Evolutionary conservation across 2,888 invertebrate genomes (phyloP), one percentile per base, ranked within the genome.

Genomic region (Lapara coniferarum): DNA sequence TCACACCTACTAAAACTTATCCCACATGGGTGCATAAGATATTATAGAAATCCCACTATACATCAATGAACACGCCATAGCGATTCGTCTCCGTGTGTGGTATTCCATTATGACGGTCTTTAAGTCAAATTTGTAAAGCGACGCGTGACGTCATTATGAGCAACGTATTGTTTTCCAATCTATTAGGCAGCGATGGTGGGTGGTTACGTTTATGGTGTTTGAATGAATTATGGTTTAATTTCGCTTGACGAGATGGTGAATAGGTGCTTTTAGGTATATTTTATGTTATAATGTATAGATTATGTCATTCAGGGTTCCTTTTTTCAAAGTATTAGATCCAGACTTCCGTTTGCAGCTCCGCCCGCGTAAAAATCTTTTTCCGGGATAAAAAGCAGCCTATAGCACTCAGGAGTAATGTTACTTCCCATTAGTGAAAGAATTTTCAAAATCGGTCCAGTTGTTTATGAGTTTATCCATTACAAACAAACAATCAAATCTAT

Each of bases 21-120:
- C 46, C 59, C 63, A 59, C 16, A 44, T 37, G 44, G 14, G 14
- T 49, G 49, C 49, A 49, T 12, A 14, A 7, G n/a, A 19, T 12
- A 46, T 16, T 12, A 46, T 16, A 6, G 46, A 19, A 63, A 49
- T 3, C 49, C 49, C 63, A 63, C 19, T 2, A n/a, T 14, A 19
- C 10, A 0, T 46, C 3, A 59, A 46, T 59, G 59, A 46, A 16
- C 49, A 63, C 63, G 49, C 13, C 63, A 49, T 19, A 46, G 12
- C 19, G 49, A 63, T 63, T 63, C 16, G 55, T 55, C 19, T 19
- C 19, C 16, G 13, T 13, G 63, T 63, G 63, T 63, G 63, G 63
- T 49, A 63, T 63, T 49, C n/a, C 49, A 12, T 37, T 14, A 44
- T 7, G 30, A 4, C 25, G 13, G n/a, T 19, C 19, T 49, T 19